Base-by-base conservation (phyloP, 2,113 vertebrate genomes). In the Ranitomeya variabilis region DNA sequence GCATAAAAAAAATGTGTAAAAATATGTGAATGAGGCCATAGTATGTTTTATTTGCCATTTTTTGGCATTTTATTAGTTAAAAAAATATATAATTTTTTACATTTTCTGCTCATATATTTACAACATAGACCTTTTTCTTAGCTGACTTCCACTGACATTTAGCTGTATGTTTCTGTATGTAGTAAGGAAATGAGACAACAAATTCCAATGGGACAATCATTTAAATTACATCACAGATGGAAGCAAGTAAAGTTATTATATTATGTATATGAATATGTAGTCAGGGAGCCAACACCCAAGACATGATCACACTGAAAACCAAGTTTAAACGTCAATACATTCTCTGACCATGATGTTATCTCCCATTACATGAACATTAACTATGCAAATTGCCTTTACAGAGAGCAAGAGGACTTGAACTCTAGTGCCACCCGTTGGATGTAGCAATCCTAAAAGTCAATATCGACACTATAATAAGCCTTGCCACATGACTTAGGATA, bases 171-270 rank as follows among this genome's bases (percentile, higher is more conserved):
- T 73, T 37, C 8, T 73, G 69, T 1, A 73, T 37, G 31, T 37
- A 37, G 69, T 37, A 37, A 73, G 69, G 69, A 73, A 31, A 73
- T 73, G 69, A 73, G 69, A 37, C 13, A 73, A 73, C 69, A 16
- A 16, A 73, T 45, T 73, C 69, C 31, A 73, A 11, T 73, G 26
- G 31, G 14, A 37, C 31, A 73, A 37, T 73, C 26, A 71, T 71
- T 73, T 15, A 67, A 37, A 73, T 73, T 73, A 73, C 31, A 73
- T 73, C 69, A 73, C 69, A 73, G 69, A 73, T 73, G 69, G 69
- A 73, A 73, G 31, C 69, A 73, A 73, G 69, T 73, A 73, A 45
- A 73, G 26, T 31, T 73, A 45, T 73, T 73, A 73, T 16, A 37
- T 37, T 73, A 73, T 73, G 5, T 45, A 73, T 37, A 71, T 71